These are phyloP conservation scores for Oophaga sylvatica DNA, from an alignment of 2,797 vertebrate species.

Conservation along the genomic window DNA sequence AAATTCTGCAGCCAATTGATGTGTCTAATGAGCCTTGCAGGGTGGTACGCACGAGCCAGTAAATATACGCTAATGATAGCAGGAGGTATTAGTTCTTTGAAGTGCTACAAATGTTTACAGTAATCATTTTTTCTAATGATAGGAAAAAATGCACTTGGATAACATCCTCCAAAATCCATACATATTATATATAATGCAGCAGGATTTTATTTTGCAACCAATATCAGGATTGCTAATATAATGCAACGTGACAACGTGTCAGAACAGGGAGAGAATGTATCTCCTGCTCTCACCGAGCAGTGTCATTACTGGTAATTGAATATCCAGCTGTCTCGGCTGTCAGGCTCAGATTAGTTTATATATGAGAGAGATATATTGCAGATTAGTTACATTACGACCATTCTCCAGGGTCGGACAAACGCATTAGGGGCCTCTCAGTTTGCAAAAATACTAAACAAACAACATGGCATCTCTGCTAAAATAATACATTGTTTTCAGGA, in stretches of 20 bases:
- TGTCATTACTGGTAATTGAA: conserved; percentile 62
- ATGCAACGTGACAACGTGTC: conserved; percentile 60
- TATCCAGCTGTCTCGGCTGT: conserved; percentile 62
- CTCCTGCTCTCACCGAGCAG: conserved; percentile 54
- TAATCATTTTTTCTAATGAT: not conserved
- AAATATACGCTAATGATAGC: not conserved
- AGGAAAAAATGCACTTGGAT: not conserved
- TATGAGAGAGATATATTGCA: conserved; percentile 59
- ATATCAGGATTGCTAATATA: conserved; percentile 52
- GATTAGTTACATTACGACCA: conserved; percentile 60
- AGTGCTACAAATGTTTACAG: not conserved
- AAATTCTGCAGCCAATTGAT: not conserved
- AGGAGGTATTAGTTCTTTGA: not conserved
- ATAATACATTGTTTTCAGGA: conserved; percentile 29
- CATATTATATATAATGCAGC: conserved; percentile 19
- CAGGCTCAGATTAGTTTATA: conserved; percentile 59
- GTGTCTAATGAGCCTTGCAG: not conserved
- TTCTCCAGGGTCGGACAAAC: conserved; percentile 56
- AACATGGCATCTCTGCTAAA: conserved; percentile 30
- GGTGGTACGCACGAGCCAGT: not conserved
- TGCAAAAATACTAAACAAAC: conserved; percentile 56
- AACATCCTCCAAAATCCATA: not conserved
- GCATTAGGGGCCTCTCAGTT: conserved; percentile 59
- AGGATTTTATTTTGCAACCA: conserved; percentile 35
- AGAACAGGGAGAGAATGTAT: conserved; percentile 56